Percentiles rank a stretch among this genome's conserved stretches.
Evolutionary conservation across 2,797 vertebrate species (phyloP).

Genomic region (Coluber constrictor): DNA sequence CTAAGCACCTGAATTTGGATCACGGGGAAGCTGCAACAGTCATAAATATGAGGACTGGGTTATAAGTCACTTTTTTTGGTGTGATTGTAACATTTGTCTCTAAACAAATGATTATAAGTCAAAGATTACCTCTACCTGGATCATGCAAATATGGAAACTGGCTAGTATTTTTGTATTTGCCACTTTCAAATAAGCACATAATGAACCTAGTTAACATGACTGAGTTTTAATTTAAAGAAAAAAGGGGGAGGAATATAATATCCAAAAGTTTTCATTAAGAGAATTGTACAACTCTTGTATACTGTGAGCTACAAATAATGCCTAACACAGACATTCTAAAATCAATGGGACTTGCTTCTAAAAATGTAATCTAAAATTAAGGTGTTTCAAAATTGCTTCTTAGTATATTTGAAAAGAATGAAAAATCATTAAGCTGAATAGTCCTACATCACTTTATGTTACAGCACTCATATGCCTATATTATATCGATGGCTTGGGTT

Average conservation of each 20-base stretch:
- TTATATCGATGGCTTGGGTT: background rate
- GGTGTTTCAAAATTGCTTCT: background rate
- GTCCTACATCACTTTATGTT: background rate
- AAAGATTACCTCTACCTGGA: background rate
- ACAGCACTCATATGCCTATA: background rate
- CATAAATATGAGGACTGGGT: background rate
- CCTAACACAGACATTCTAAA: background rate
- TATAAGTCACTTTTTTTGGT: background rate
- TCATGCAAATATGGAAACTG: slow-evolving; percentile 33
- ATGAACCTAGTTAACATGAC: background rate
- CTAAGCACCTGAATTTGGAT: background rate
- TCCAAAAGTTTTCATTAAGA: background rate
- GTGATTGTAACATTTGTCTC: background rate
- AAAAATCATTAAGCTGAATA: background rate
- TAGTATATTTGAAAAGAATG: background rate
- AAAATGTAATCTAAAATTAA: background rate
- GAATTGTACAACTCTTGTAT: background rate
- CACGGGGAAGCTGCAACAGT: background rate
- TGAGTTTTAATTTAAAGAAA: background rate
- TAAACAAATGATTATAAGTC: background rate
- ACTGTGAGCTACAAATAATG: background rate
- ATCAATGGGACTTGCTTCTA: background rate
- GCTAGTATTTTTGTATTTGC: slow-evolving; percentile 43
- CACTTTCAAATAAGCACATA: slow-evolving; percentile 36
- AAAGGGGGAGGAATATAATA: background rate